Evolutionary conservation across 2,888 invertebrate species (phyloP).

Genomic region (Cantharis lateralis): DNA sequence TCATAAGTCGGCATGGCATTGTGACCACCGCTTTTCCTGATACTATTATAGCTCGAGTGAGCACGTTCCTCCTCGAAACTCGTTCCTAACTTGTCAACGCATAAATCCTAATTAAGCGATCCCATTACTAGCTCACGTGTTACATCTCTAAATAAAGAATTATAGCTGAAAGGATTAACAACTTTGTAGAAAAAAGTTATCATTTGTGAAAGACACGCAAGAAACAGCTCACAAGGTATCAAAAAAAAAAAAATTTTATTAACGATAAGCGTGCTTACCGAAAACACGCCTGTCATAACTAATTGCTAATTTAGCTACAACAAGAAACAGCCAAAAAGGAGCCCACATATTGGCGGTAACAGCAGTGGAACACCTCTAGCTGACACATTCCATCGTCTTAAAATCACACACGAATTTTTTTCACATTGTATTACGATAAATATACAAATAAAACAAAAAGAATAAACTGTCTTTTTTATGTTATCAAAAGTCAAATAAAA

Average conservation of each 20-base stretch:
- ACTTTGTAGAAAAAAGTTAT: neutral
- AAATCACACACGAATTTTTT: neutral
- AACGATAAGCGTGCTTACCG: constrained; percentile 38
- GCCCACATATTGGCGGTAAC: constrained; percentile 39
- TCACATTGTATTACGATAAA: neutral
- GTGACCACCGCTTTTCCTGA: neutral
- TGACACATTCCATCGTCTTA: constrained; percentile 35
- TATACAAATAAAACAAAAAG: neutral
- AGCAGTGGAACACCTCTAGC: constrained; percentile 30
- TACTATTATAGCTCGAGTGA: constrained; percentile 17
- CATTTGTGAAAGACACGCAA: constrained; percentile 3
- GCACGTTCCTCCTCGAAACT: constrained; percentile 28
- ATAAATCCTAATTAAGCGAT: constrained; percentile 39
- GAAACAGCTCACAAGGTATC: neutral
- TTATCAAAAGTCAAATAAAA: neutral
- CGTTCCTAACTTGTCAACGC: constrained; percentile 33
- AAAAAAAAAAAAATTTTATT: neutral
- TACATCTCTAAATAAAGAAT: constrained; percentile 28
- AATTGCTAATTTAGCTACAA: constrained; percentile 32
- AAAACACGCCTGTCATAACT: constrained; percentile 44
- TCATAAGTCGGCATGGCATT: neutral
- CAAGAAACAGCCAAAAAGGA: constrained; percentile 23
- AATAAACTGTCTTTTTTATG: neutral
- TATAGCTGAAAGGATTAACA: constrained; percentile 5
- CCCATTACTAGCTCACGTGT: constrained; percentile 29